Base-by-base conservation (phyloP, 2,797 vertebrate species). In the Benthosema pterotum region DNA sequence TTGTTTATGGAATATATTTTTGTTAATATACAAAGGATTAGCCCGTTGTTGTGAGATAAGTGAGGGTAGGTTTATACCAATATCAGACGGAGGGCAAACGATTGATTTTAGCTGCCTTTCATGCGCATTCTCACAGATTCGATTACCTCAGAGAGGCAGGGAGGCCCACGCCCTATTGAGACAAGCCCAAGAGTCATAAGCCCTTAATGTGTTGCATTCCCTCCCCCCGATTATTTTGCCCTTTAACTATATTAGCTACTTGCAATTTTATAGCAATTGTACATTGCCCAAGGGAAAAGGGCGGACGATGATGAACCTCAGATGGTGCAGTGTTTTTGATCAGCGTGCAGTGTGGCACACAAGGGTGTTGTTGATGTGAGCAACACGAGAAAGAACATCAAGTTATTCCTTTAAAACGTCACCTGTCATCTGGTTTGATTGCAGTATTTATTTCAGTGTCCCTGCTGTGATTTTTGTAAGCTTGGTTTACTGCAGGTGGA, bases 111-210 rank as follows among this genome's bases (percentile, higher is more conserved):
- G 42, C 78, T 75, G 72, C 72, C 83, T 88, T 89, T n/a, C n/a
- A n/a, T n/a, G 91, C 88, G 91, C 90, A 92, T 85, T 87, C 80
- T 86, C 88, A 14, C 64, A 48, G 48, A 70, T 67, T 55, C 63
- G 69, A 59, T 60, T 74, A 66, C 62, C 69, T 63, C 65, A 65
- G 49, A 72, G 71, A 69, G 67, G 22, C 22, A 48, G 43, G 15
- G 82, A 93, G 93, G 91, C 92, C 92, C 90, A 93, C 93, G 93
- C 93, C 93, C 93, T 92, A 83, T 62, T 73, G 52, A 54, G 42
- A 62, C 47, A 18, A 57, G 16, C 58, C 49, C 8, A 25, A 50
- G 25, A n/a, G n/a, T n/a, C 71, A 69, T 72, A 66, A 67, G 64
- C 84, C 82, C 82, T n/a, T 72, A 79, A 74, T 80, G 77, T 61